These are phyloP conservation scores for Atta colombica DNA, from an alignment of 1,140 invertebrate species.

Conservation along the genomic window DNA sequence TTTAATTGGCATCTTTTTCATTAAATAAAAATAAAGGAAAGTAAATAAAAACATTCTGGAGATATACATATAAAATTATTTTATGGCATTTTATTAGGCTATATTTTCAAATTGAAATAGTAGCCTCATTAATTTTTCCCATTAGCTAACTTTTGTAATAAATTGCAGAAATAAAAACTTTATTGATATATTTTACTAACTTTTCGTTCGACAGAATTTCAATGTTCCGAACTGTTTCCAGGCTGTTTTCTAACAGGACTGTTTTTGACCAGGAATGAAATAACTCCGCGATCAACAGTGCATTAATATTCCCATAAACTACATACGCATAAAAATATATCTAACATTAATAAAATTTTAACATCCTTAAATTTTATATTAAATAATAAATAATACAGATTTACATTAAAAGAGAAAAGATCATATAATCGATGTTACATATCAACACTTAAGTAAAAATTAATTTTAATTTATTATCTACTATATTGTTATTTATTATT, in stretches of 20 bases:
- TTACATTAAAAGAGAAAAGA: not conserved
- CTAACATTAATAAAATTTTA: not conserved
- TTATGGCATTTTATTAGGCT: not conserved
- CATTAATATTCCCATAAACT: conserved; percentile 24
- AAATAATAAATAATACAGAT: not conserved
- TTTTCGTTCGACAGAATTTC: conserved; percentile 33
- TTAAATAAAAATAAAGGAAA: not conserved
- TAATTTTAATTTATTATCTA: conserved; percentile 24
- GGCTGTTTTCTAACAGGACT: not conserved
- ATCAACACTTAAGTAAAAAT: not conserved
- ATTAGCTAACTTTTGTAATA: conserved; percentile 24
- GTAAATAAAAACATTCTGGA: not conserved
- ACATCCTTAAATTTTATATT: not conserved
- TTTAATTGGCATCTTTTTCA: not conserved
- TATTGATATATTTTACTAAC: conserved; percentile 15
- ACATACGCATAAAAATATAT: conserved; percentile 4
- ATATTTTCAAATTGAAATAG: conserved; percentile 3
- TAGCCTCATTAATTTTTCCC: not conserved
- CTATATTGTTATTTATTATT: not conserved
- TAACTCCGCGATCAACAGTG: conserved; percentile 26
- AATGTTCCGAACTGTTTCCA: conserved; percentile 9
- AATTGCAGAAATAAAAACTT: conserved; percentile 39
- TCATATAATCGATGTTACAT: not conserved
- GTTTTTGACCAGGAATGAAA: conserved; percentile 24
- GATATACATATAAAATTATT: not conserved